These are phyloP conservation scores for Hartigia nigra DNA, from an alignment of 2,888 invertebrate genomes.

Conservation along the genomic window DNA sequence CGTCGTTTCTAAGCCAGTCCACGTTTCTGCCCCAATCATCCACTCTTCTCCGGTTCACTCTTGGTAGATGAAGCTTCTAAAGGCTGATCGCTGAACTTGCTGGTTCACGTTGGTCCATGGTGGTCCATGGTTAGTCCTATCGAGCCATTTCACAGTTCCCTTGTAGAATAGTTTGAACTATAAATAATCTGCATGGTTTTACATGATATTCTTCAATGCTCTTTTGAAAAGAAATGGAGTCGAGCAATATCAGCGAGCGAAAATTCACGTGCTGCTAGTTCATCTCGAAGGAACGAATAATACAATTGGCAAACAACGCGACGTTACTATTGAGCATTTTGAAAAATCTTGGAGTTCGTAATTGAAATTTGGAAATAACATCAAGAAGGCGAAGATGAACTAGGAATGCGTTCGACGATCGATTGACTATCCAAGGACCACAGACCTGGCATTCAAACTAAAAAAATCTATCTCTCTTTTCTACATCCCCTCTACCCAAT, in stretches of 20 bases:
- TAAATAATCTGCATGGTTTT: background rate
- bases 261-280: background rate
- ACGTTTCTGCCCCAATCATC: slow-evolving; percentile 55
- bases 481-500: slow-evolving; percentile 17
- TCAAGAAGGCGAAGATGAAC: background rate
- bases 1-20: slow-evolving; percentile 66
- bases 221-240: background rate
- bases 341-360: background rate
- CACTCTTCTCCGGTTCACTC: slow-evolving; percentile 11
- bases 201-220: background rate
- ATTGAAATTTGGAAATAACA: background rate
- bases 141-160: background rate
- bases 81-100: slow-evolving; percentile 32
- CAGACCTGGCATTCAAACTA: slow-evolving; percentile 47
- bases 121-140: slow-evolving; percentile 46
- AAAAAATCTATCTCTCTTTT: slow-evolving; percentile 30
- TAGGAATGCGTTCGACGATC: slow-evolving; percentile 15
- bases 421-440: slow-evolving; percentile 39
- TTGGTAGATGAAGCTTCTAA: slow-evolving; percentile 22
- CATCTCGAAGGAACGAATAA: background rate
- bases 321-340: background rate
- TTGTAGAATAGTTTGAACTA: background rate
- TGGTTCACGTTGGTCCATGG: slow-evolving; percentile 20
- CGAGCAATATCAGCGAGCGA: background rate
- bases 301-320: background rate